A percentile compares a stretch with the other conserved stretches of the same genome.
Evolutionary conservation across 2,888 invertebrate species (phyloP).

Genomic region (Entomobrya multifasciata): DNA sequence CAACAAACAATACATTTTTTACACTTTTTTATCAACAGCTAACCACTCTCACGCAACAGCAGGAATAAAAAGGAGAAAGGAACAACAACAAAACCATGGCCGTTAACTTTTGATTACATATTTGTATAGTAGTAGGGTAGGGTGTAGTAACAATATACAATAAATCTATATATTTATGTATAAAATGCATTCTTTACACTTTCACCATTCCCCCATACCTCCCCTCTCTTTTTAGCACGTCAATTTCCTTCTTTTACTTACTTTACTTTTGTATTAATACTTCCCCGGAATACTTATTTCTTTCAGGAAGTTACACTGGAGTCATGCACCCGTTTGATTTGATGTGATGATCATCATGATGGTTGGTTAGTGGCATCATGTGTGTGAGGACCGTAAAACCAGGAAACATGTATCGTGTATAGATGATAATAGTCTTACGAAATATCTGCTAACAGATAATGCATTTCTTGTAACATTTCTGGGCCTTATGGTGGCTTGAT

Average conservation of each 20-base stretch:
- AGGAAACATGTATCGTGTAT: neutral
- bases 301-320: neutral
- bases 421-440: neutral
- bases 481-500: no score
- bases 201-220: neutral
- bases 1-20: slow-evolving; percentile 63
- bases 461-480: no score
- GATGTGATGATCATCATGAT: slow-evolving; percentile 50
- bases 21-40: slow-evolving; percentile 60
- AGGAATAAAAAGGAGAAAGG: neutral
- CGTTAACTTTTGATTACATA: neutral
- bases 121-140: no score
- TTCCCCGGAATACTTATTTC: slow-evolving; percentile 13
- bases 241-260: slow-evolving; percentile 16
- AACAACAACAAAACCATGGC: slow-evolving; percentile 23
- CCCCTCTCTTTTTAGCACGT: neutral
- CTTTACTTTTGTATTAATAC: slow-evolving; percentile 6
- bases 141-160: no score
- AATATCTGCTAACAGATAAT: no score
- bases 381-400: neutral
- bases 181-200: neutral
- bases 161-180: neutral
- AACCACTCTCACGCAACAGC: slow-evolving; percentile 53
- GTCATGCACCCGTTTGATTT: slow-evolving; percentile 40
- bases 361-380: slow-evolving; percentile 13